Percentiles rank a stretch among this genome's conserved stretches.
Conservation (phyloP, 1,140 invertebrate species). For the Brachionus koreanus region DNA sequence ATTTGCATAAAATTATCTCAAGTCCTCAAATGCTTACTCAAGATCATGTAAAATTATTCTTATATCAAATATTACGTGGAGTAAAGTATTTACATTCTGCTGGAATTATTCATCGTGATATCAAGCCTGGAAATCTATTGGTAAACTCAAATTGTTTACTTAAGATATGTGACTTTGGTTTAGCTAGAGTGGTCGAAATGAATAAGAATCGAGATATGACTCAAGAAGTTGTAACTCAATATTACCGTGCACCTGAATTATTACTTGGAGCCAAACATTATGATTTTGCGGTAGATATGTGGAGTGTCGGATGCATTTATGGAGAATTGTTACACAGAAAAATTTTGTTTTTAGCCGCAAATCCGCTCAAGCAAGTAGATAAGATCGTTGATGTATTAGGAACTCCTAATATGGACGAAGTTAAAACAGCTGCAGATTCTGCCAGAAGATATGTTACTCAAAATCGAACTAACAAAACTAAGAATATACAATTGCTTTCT, state of each 20-base stretch:
- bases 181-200: constrained; percentile 87
- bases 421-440: constrained; percentile 35
- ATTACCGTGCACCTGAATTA: constrained; percentile 72
- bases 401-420: constrained; percentile 45
- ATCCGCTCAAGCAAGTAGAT: constrained; percentile 38
- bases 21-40: constrained; percentile 93
- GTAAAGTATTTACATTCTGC: constrained; percentile 97
- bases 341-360: constrained; percentile 85
- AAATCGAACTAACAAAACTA: constrained; percentile 7
- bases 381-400: constrained; percentile 38
- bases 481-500: constrained; percentile 12
- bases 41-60: constrained; percentile 99
- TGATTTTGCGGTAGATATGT: constrained; percentile 84
- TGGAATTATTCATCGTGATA: constrained; percentile 92
- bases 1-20: constrained; percentile 99
- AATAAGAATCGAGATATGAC: constrained; percentile 81
- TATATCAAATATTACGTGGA: constrained; percentile 98
- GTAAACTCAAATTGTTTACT: constrained; percentile 97
- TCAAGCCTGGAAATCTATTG: constrained; percentile 96
- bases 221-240: constrained; percentile 81
- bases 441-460: constrained; percentile 4
- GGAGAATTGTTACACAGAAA: constrained; percentile 87
- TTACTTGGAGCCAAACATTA: constrained; percentile 61
- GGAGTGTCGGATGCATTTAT: constrained; percentile 99
- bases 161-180: constrained; percentile 97